Conservation (phyloP, 2,113 vertebrate genomes). For the Craseonycteris thonglongyai region DNA sequence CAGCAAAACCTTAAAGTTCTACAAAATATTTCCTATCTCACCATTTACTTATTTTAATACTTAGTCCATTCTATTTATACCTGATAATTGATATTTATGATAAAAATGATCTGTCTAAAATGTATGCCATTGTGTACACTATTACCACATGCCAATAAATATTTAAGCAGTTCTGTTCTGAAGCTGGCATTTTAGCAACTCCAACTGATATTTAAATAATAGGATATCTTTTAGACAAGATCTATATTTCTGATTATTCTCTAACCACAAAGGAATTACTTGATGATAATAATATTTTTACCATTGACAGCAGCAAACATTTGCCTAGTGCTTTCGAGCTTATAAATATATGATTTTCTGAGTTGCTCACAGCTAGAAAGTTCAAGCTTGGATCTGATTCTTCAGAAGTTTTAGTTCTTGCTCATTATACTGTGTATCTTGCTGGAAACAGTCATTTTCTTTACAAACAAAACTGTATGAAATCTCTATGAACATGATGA, state of each 20-base stretch:
- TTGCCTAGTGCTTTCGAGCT: not conserved
- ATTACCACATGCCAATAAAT: not conserved
- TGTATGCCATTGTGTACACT: not conserved
- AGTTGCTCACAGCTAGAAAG: not conserved
- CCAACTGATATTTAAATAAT: not conserved
- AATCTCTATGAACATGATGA: not conserved
- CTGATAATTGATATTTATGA: not conserved
- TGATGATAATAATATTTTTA: not conserved
- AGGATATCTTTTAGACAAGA: not conserved
- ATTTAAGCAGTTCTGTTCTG: slow-evolving; percentile 6
- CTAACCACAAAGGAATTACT: not conserved
- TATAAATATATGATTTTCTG: not conserved
- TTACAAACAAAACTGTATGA: not conserved
- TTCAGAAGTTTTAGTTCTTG: not conserved
- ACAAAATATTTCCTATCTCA: not conserved
- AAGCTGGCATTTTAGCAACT: slow-evolving; percentile 13
- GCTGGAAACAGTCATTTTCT: not conserved
- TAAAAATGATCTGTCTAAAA: not conserved
- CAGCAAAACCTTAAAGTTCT: not conserved
- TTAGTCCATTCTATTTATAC: not conserved
- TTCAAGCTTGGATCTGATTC: not conserved
- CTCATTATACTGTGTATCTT: not conserved
- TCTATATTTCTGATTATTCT: not conserved
- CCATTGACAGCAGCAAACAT: not conserved
- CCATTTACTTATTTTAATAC: not conserved